Base-by-base conservation (phyloP, 2,888 invertebrate species). In the Allacma fusca region DNA sequence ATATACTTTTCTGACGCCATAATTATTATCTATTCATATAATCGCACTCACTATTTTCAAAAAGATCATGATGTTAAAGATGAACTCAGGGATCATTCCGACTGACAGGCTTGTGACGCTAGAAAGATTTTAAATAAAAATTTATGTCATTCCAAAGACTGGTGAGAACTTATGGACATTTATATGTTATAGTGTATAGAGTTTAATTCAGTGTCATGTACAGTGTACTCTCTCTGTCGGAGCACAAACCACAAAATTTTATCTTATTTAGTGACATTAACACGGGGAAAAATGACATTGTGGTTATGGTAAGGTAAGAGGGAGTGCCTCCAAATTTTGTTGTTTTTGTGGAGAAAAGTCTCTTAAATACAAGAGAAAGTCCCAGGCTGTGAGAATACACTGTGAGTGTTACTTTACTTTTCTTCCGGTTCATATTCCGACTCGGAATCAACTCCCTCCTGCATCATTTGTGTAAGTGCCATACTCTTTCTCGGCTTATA, bases 31-130 rank as follows among this genome's bases (percentile, higher is more conserved):
- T 65, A 65, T 13, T 23, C 5, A 65, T 16, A 23, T 28, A 24
- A 24, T 4, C 16, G 65, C 2, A 29, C 71, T 57, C 28, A 72
- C 71, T 16, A 72, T 26, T 72, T 72, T 72, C n/a, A 72, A 1
- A 29, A 72, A 59, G 44, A 72, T 72, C 13, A 43, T 4, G n/a
- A 72, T 44, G n/a, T 57, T 72, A 23, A 72, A 72, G 9, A 72
- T 57, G n/a, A 72, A 72, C 28, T 72, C 71, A 1, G 71, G 71
- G 19, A 72, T 2, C 59, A 59, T 72, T 28, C 28, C 57, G 12
- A 57, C 24, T 7, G 71, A 24, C 26, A 71, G 24, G 24, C 70
- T 71, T 12, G 50, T 50, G 1, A 71, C 24, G 19, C 70, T 71
- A 19, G 24, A 23, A 26, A 2, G 13, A 4, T 21, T 12, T 21